Percentiles rank a stretch among this genome's conserved stretches.
Conservation (phyloP, 2,888 invertebrate genomes). For the Malthinus flaveolus region DNA sequence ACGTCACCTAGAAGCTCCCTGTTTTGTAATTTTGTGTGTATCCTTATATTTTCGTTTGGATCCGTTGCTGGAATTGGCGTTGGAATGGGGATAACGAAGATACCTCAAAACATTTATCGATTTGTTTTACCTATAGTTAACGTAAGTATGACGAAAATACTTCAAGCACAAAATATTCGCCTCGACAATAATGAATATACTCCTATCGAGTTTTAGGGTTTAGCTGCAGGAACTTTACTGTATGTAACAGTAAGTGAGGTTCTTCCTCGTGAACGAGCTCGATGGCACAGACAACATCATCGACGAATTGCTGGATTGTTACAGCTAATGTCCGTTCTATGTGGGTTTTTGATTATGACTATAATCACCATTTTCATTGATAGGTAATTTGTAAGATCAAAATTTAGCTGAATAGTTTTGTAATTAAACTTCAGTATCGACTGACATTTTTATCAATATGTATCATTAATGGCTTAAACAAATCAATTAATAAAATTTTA, state of each 20-base stretch:
- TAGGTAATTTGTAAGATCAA: conserved; percentile 37
- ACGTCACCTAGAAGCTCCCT: conserved; percentile 45
- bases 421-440: not conserved
- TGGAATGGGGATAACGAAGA: conserved; percentile 65
- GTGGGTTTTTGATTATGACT: conserved; percentile 68
- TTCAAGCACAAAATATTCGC: not conserved
- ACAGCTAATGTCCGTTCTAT: conserved; percentile 63
- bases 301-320: conserved; percentile 62
- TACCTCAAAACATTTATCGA: conserved; percentile 56
- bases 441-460: too few species aligned
- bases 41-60: conserved; percentile 68
- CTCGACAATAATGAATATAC: not conserved
- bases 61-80: conserved; percentile 69
- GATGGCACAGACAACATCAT: conserved; percentile 66
- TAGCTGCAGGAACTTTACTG: conserved; percentile 76
- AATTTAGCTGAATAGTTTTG: not conserved
- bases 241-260: conserved; percentile 80
- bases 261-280: conserved; percentile 73
- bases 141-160: conserved; percentile 50
- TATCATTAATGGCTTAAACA: too few species aligned
- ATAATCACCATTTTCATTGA: conserved; percentile 65
- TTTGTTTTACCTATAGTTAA: conserved; percentile 64
- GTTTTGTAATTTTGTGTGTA: conserved; percentile 61
- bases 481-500: too few species aligned
- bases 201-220: conserved; percentile 55